phyloP scores from a whole-genome alignment of 2,888 invertebrate species.

The Drosophila acutilabella region DNA sequence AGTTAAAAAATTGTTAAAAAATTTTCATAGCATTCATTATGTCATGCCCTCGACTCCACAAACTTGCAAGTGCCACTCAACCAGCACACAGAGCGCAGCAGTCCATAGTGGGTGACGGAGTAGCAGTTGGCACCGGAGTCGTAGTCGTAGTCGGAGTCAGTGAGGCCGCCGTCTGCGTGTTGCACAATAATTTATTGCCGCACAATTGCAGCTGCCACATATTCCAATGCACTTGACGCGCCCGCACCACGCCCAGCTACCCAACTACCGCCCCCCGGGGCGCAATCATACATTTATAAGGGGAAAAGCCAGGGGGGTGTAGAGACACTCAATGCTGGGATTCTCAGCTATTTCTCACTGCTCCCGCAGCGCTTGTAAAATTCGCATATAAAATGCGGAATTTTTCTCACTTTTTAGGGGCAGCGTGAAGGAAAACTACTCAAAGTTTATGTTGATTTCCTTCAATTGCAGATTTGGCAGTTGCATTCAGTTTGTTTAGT shows the following conservation, averaged over 20 bases:
- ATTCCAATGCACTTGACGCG: slow-evolving; percentile 76
- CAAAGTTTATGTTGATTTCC: slow-evolving; percentile 2
- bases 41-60: slow-evolving; percentile 45
- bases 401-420: slow-evolving; percentile 22
- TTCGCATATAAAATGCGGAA: slow-evolving; percentile 55
- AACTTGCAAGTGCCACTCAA: slow-evolving; percentile 31
- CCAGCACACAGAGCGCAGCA: slow-evolving; percentile 37
- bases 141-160: slow-evolving; percentile 30
- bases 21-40: slow-evolving; percentile 78
- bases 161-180: slow-evolving; percentile 71
- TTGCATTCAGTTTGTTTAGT: slow-evolving; percentile 3
- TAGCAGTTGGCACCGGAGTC: slow-evolving; percentile 16
- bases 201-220: slow-evolving; percentile 80
- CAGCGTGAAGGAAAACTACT: slow-evolving; percentile 18
- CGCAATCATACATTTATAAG: slow-evolving; percentile 25
- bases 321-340: neutral
- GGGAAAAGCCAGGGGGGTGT: neutral
- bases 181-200: slow-evolving; percentile 82
- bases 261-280: neutral
- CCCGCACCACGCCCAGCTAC: neutral
- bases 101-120: slow-evolving; percentile 1
- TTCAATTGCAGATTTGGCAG: slow-evolving; percentile 13
- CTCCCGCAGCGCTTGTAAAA: slow-evolving; percentile 76
- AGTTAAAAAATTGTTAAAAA: slow-evolving; percentile 78
- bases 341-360: slow-evolving; percentile 28